These are phyloP conservation scores for Salticus scenicus DNA, from an alignment of 2,888 invertebrate genomes.

Conservation along the genomic window DNA sequence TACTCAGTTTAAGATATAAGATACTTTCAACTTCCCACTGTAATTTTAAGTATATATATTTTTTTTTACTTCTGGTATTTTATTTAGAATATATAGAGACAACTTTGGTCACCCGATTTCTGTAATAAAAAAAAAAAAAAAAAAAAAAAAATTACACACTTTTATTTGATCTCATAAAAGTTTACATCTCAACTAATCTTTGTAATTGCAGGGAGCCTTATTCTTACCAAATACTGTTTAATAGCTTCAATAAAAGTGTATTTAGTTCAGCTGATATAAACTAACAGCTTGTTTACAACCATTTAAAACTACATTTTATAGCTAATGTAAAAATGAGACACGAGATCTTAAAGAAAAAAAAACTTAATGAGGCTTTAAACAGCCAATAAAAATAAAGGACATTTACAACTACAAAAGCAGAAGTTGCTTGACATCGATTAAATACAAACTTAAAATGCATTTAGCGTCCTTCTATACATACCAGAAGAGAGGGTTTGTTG, in stretches of 20 bases:
- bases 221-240: neutral
- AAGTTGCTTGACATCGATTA: slow-evolving; percentile 23
- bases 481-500: neutral
- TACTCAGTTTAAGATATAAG: too few relatives aligned
- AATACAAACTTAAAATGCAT: slow-evolving; percentile 18
- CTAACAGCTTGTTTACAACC: slow-evolving; percentile 4
- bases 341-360: neutral
- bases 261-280: neutral
- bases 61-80: too few relatives aligned
- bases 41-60: too few relatives aligned
- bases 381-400: slow-evolving; percentile 34
- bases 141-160: too few relatives aligned
- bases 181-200: neutral
- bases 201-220: neutral
- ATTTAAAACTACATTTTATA: neutral
- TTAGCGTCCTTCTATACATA: neutral
- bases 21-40: too few relatives aligned
- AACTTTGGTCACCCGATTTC: too few relatives aligned
- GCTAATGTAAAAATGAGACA: neutral
- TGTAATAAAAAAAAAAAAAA: too few relatives aligned
- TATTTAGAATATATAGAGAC: too few relatives aligned
- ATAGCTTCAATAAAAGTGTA: neutral
- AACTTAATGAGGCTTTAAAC: slow-evolving; percentile 37
- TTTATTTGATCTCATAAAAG: neutral
- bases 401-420: neutral